These are phyloP conservation scores for Stercorarius parasiticus DNA, from an alignment of 2,113 vertebrate species.

Conservation along the genomic window DNA sequence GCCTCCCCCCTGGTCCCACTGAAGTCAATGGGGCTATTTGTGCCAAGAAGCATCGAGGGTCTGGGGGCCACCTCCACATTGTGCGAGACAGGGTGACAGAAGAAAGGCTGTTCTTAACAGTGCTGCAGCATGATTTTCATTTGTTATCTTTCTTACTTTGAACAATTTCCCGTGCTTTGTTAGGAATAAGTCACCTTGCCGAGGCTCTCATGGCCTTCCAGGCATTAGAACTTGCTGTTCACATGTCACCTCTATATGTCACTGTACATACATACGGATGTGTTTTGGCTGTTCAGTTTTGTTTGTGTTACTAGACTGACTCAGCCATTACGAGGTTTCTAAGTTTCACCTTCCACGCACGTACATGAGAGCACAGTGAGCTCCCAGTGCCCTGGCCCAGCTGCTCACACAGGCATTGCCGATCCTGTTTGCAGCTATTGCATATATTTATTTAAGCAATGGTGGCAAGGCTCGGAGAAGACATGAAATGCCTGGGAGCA, in stretches of 20 bases:
- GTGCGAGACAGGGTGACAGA: neutral
- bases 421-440: neutral
- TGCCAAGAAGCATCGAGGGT: neutral
- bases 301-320: neutral
- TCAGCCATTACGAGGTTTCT: neutral
- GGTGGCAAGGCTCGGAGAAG: neutral
- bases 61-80: neutral
- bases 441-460: neutral
- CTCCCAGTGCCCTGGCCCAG: neutral
- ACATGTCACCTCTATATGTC: neutral
- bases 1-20: neutral
- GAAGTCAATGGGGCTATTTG: neutral
- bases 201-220: neutral
- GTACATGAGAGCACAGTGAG: neutral
- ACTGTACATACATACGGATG: neutral
- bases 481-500: neutral
- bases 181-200: neutral
- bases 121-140: neutral
- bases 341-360: neutral
- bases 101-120: neutral
- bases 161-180: neutral
- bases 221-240: conserved; percentile 12
- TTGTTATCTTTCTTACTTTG: neutral
- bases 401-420: neutral
- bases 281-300: neutral